Evolutionary conservation across 2,113 vertebrate species (phyloP).

Genomic region (Ursus arctos): DNA sequence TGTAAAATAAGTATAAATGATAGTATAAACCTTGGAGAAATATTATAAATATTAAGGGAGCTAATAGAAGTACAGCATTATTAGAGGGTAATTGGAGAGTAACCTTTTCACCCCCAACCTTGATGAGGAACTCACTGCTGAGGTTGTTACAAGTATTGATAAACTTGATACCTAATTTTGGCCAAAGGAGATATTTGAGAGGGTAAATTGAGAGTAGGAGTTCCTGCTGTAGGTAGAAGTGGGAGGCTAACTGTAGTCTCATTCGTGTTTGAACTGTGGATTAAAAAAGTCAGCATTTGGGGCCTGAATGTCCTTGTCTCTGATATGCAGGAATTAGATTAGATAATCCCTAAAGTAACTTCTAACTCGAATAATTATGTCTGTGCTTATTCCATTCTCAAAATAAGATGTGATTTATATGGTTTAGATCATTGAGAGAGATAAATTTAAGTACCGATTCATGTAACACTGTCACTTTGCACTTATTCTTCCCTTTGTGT

Average conservation of each 20-base stretch:
- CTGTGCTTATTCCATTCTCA: slow-evolving; percentile 25
- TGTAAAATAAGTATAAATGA: slow-evolving; percentile 46
- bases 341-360: slow-evolving; percentile 24
- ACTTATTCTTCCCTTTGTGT: not conserved
- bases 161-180: slow-evolving; percentile 3
- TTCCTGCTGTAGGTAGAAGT: not conserved
- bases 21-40: not conserved
- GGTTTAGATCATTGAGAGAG: not conserved
- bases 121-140: slow-evolving; percentile 11
- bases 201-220: not conserved
- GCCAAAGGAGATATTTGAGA: not conserved
- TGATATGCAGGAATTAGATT: slow-evolving; percentile 13
- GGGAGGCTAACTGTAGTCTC: not conserved
- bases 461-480: not conserved
- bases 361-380: slow-evolving; percentile 40
- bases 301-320: slow-evolving; percentile 23
- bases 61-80: not conserved
- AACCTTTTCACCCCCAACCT: not conserved
- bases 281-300: slow-evolving; percentile 39
- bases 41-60: not conserved
- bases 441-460: slow-evolving; percentile 53
- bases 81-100: not conserved
- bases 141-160: not conserved
- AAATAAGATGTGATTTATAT: slow-evolving; percentile 53
- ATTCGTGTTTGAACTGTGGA: not conserved